phyloP scores from a whole-genome alignment of 2,888 invertebrate species.

The Drosophila parthenogenetica region DNA sequence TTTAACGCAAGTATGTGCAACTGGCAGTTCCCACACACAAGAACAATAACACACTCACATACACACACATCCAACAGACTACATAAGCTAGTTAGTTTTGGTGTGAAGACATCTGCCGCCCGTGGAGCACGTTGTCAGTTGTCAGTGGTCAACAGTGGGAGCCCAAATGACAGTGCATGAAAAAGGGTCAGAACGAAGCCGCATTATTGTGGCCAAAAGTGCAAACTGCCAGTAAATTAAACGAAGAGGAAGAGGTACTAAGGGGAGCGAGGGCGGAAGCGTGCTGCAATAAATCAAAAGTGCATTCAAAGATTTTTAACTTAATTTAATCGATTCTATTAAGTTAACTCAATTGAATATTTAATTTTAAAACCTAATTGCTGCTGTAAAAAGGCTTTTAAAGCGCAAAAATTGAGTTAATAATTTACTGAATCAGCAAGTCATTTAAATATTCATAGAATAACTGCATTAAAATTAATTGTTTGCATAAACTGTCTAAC shows the following conservation, averaged over 20 bases:
- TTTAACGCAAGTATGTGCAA: conserved; percentile 32
- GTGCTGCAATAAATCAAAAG: conserved; percentile 20
- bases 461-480: conserved; percentile 2
- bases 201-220: conserved; percentile 62
- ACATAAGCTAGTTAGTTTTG: conserved; percentile 30
- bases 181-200: conserved; percentile 41
- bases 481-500: conserved; percentile 10
- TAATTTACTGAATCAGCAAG: conserved; percentile 1
- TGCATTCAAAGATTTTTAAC: conserved; percentile 14
- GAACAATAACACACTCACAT: conserved; percentile 3
- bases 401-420: neutral
- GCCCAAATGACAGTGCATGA: conserved; percentile 52
- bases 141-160: conserved; percentile 49
- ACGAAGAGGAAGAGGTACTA: neutral
- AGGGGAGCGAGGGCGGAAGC: neutral
- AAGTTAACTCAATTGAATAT: conserved; percentile 15
- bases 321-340: conserved; percentile 17
- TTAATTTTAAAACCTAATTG: neutral
- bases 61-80: neutral
- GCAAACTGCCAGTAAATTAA: conserved; percentile 14
- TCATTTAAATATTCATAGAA: conserved; percentile 2
- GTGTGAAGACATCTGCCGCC: conserved; percentile 17
- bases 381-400: neutral
- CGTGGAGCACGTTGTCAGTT: conserved; percentile 39
- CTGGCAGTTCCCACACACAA: conserved; percentile 14